phyloP scores from a whole-genome alignment of 1,140 invertebrate genomes.

The Copidosoma floridanum region DNA sequence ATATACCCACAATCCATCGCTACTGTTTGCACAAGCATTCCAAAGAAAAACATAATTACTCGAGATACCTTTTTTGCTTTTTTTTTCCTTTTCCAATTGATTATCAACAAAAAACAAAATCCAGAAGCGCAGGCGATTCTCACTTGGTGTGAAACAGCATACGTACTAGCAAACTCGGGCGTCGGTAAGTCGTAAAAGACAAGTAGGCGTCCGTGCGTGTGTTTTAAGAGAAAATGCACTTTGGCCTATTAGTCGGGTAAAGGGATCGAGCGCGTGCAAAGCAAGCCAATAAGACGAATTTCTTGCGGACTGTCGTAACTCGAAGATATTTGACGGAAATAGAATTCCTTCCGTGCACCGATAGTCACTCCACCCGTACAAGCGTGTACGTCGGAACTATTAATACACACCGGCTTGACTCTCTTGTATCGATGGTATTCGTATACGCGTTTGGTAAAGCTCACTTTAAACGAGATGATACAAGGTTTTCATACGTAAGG shows the following conservation, averaged over 20 bases:
- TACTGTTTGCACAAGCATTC: no score
- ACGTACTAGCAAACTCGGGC: slow-evolving; percentile 12
- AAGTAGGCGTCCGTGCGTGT: no score
- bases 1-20: no score
- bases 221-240: slow-evolving; percentile 24
- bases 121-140: neutral
- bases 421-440: no score
- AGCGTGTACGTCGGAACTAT: neutral
- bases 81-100: no score
- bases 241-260: slow-evolving; percentile 22
- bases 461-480: no score
- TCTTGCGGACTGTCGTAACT: slow-evolving; percentile 10
- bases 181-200: slow-evolving; percentile 10
- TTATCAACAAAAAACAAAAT: no score
- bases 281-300: slow-evolving; percentile 19
- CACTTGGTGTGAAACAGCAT: slow-evolving; percentile 4
- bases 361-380: slow-evolving; percentile 11
- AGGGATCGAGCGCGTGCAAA: slow-evolving; percentile 9
- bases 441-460: no score
- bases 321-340: slow-evolving; percentile 22
- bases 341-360: slow-evolving; percentile 16
- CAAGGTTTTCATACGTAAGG: no score
- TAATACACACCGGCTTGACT: neutral
- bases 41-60: no score
- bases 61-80: no score